Base-by-base conservation (phyloP, 2,113 vertebrate genomes). In the Peromyscus californicus region DNA sequence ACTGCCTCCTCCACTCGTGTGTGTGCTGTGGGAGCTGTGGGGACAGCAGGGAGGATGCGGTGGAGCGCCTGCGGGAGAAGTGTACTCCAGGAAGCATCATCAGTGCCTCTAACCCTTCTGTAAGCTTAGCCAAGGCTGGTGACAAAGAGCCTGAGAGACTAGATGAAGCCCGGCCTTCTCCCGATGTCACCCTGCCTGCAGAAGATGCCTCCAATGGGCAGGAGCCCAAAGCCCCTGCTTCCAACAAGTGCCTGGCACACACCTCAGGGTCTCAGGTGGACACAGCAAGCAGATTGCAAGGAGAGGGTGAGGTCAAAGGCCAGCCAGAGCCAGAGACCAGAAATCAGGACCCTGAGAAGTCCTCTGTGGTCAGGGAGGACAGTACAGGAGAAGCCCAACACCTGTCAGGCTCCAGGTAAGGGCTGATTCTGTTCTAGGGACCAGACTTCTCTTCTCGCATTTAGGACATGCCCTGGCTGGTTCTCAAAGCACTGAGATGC, bases 21-120 rank as follows among this genome's bases (percentile, higher is more conserved):
- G 99, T 99, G 89, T 99, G 99, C 98, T 99, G 99, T n/a, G 99
- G 99, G 79, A 99, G 99, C 98, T 99, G 99, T 22, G 98, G 99
- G 87, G 99, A 99, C 88, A 91, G 98, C 96, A 98, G 99, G 69
- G 99, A 99, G 93, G 99, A 99, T 0, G 54, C 97, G 4, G 87
- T 93, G 63, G 98, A 98, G 97, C 85, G 92, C 51, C 95, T 98
- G 95, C 98, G 76, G 98, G 98, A 97, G 98, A 98, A 97, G 94
- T 95, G 69, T 80, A 93, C 97, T 97, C 98, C 97, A 0, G 98
- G 79, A 94, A 98, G 98, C 96, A 93, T 98, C 91, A 95, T 98
- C 95, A 97, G 98, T 67, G 95, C 98, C 98, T 97, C 99, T 1
- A 86, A 98, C 98, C 13, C 88, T 97, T 2, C 89, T 5, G 9